Conservation (phyloP, 2,113 vertebrate genomes). For the Azemiops feae region DNA sequence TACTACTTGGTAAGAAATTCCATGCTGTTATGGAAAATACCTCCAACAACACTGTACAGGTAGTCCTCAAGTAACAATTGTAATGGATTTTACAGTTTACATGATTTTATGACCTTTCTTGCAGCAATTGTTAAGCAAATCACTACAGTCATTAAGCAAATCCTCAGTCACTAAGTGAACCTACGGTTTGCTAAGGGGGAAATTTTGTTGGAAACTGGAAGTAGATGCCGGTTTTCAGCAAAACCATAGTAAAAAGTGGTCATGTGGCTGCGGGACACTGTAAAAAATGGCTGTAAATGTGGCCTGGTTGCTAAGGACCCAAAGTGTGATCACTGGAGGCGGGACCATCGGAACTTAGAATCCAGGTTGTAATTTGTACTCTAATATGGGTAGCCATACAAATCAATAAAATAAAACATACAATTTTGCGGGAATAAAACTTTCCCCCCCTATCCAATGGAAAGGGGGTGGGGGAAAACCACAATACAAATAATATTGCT, state of each 20-base stretch:
- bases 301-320: neutral
- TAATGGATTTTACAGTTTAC: neutral
- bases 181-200: neutral
- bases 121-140: neutral
- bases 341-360: neutral
- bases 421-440: neutral
- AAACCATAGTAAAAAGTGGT: neutral
- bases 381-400: neutral
- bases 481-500: neutral
- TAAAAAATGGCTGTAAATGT: neutral
- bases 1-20: neutral
- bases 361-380: neutral
- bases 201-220: neutral
- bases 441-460: neutral
- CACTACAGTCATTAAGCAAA: neutral
- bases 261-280: neutral
- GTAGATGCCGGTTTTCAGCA: neutral
- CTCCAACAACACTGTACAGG: neutral
- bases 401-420: neutral
- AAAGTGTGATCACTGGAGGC: fast-evolving
- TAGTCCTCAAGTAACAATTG: neutral
- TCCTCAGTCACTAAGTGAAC: neutral
- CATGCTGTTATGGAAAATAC: neutral
- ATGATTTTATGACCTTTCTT: neutral
- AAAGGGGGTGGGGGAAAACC: fast-evolving